phyloP scores from a whole-genome alignment of 2,888 invertebrate species.

The Spisula subtruncata region DNA sequence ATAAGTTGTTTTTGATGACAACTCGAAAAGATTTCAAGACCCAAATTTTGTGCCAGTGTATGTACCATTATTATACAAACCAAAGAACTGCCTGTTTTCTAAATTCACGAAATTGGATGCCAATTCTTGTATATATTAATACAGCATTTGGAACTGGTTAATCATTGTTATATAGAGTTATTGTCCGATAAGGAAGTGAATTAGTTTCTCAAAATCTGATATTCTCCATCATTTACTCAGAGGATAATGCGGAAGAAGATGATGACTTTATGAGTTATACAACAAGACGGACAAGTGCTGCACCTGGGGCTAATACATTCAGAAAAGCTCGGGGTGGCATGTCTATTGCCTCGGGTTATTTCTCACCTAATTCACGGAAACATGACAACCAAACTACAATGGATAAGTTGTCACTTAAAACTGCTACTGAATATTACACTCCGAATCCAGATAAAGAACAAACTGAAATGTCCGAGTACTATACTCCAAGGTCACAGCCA shows the following conservation, averaged over 20 bases:
- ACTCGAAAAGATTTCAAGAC: too few species aligned
- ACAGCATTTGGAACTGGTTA: too few species aligned
- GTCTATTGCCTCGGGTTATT: constrained; percentile 56
- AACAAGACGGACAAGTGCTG: constrained; percentile 29
- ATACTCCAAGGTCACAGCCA: constrained; percentile 9
- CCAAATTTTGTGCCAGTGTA: too few species aligned
- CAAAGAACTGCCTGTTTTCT: too few species aligned
- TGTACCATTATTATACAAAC: too few species aligned
- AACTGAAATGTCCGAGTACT: constrained; percentile 16
- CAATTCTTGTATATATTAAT: too few species aligned
- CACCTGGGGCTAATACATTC: constrained; percentile 47
- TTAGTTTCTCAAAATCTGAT: background rate
- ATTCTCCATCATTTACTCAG: constrained; percentile 12
- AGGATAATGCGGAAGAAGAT: background rate
- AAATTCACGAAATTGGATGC: too few species aligned
- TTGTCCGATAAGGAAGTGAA: background rate
- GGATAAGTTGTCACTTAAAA: constrained; percentile 42
- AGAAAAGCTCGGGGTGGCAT: constrained; percentile 58
- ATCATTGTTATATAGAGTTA: too few species aligned
- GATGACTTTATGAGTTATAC: background rate
- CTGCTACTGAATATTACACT: constrained; percentile 35
- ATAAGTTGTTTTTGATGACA: too few species aligned
- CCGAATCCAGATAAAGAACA: constrained; percentile 20
- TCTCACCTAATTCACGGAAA: constrained; percentile 52
- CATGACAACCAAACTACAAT: constrained; percentile 18